phyloP scores from a whole-genome alignment of 2,113 vertebrate genomes.

The Ceyx melanurus region DNA sequence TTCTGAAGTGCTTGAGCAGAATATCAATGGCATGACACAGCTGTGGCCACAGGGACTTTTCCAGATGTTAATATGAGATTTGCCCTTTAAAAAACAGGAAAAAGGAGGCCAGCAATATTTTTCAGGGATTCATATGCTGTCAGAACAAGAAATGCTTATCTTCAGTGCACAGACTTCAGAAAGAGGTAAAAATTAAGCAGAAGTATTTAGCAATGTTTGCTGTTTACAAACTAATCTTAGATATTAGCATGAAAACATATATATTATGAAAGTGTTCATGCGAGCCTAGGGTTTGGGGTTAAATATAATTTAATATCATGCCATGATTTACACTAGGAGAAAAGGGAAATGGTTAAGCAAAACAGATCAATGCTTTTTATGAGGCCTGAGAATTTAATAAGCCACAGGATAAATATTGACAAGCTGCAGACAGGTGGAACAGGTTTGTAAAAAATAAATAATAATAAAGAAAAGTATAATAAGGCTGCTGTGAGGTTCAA shows the following conservation, averaged over 20 bases:
- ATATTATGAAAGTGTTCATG: background rate
- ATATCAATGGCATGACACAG: background rate
- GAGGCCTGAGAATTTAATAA: conserved; percentile 35
- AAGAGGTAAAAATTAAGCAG: background rate
- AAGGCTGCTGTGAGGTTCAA: background rate
- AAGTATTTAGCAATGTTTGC: background rate
- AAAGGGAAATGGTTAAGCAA: conserved; percentile 9
- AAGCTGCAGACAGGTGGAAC: conserved; percentile 42
- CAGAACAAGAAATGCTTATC: background rate
- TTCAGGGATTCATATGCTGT: background rate
- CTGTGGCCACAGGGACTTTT: conserved; percentile 22
- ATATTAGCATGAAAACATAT: background rate
- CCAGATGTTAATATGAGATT: background rate
- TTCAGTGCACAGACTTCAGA: background rate
- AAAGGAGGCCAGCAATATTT: background rate
- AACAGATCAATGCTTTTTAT: conserved; percentile 43
- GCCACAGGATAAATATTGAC: conserved; percentile 40
- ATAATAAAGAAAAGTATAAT: background rate
- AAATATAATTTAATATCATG: background rate
- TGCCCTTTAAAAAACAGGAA: background rate
- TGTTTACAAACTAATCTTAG: background rate
- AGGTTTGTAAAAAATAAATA: background rate
- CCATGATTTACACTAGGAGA: background rate
- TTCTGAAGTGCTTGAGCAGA: background rate
- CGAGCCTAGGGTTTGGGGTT: background rate